Evolutionary conservation across 1,140 invertebrate genomes (phyloP).

Genomic region (Muscidifurax raptorellus): DNA sequence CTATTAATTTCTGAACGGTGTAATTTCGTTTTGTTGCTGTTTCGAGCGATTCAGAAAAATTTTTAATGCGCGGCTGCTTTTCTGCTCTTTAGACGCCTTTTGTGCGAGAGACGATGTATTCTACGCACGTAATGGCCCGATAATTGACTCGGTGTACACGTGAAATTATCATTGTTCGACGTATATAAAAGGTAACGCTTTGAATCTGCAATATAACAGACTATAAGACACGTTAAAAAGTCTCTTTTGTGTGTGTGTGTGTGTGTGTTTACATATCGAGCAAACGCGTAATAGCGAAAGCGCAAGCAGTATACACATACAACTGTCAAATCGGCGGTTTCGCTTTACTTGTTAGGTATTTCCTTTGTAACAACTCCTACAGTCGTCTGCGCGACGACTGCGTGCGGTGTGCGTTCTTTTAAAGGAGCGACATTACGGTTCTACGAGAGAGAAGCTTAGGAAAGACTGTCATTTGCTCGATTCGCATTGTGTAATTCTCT

Average conservation of each 20-base stretch:
- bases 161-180: too few relatives aligned
- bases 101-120: background rate
- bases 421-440: slow-evolving; percentile 32
- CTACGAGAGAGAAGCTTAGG: background rate
- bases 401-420: slow-evolving; percentile 5
- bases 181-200: too few relatives aligned
- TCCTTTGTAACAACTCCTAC: background rate
- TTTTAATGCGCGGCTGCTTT: too few relatives aligned
- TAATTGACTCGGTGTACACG: too few relatives aligned
- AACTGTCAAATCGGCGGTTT: background rate
- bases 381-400: background rate
- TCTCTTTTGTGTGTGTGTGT: too few relatives aligned
- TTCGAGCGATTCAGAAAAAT: too few relatives aligned
- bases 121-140: too few relatives aligned
- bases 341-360: background rate
- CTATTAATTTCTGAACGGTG: background rate
- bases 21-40: too few relatives aligned
- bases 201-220: too few relatives aligned
- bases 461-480: slow-evolving; percentile 42
- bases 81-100: too few relatives aligned
- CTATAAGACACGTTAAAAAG: too few relatives aligned
- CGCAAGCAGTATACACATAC: background rate
- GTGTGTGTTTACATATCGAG: background rate
- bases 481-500: slow-evolving; percentile 40
- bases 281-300: background rate